phyloP scores from a whole-genome alignment of 2,113 vertebrate genomes.

The Triplophysa dalaica region DNA sequence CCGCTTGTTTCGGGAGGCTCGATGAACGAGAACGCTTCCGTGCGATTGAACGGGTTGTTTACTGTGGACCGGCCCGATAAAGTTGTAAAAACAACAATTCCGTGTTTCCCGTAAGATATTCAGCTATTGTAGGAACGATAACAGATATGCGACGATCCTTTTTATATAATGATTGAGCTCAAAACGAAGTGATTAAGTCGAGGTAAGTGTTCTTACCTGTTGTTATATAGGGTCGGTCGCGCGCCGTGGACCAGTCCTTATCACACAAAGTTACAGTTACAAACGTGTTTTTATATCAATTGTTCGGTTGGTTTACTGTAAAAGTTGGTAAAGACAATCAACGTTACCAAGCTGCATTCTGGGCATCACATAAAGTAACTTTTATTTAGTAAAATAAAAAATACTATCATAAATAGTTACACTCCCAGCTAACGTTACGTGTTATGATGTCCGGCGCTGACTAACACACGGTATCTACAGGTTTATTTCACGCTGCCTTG shows the following conservation, averaged over 20 bases:
- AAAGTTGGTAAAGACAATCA: too few species aligned
- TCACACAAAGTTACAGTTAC: neutral
- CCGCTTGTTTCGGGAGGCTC: constrained; percentile 14
- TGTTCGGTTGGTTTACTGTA: too few species aligned
- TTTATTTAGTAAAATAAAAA: neutral
- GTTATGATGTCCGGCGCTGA: neutral
- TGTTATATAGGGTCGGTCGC: neutral
- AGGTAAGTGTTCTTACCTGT: neutral
- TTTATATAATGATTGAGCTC: neutral
- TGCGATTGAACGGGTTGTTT: constrained; percentile 4
- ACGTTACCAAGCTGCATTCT: neutral
- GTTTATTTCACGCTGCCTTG: neutral
- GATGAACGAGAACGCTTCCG: constrained; percentile 24
- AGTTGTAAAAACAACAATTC: neutral
- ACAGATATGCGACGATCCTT: neutral
- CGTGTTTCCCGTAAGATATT: neutral
- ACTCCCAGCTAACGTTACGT: neutral
- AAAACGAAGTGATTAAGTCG: neutral
- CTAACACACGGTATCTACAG: neutral
- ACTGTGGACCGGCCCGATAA: neutral
- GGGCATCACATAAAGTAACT: too few species aligned
- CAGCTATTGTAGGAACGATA: neutral
- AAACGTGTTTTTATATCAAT: too few species aligned
- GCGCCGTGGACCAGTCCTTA: neutral
- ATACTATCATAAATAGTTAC: neutral